Evolutionary conservation across 2,888 invertebrate species (phyloP), one percentile per base, ranked within the genome.

Genomic region (Fabriciana adippe): DNA sequence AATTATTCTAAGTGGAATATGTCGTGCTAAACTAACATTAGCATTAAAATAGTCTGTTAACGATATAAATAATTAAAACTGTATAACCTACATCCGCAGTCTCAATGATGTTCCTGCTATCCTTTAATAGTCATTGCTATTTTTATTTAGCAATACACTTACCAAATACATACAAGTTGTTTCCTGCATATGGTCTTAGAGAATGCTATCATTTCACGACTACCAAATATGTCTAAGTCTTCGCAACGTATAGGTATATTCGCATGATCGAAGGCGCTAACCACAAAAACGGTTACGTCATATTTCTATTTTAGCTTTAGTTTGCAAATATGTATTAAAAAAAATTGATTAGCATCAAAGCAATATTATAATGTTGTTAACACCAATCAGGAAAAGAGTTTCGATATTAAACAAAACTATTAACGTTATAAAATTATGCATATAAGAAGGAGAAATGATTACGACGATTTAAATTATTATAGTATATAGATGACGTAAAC

Each of bases 141-240:
- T 47, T 55, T 47, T 61, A 57, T 64, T 61, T 57, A 69, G 61
- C 57, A 62, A 64, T 63, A 31, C 13, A 50, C 69, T 64, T 48
- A 64, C 45, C 35, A 71, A 71, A 66, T 53, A 61, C 51, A 54
- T 45, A 66, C 54, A 53, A 48, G 45, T 63, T 54, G 54, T 60
- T 48, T 41, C n/a, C 56, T 56, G 31, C n/a, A 61, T 55, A 50
- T 61, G 60, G 66, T 50, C 18, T 66, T 50, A 48, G 55, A 66
- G 66, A 62, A 62, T 53, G 51, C 41, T 60, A 14, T 78, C 74
- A 74, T 71, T 69, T 68, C 70, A 71, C 73, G 75, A 70, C 26
- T 21, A 41, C 66, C 69, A 55, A 64, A 71, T 55, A 69, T 48
- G 55, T 61, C 53, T 55, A 54, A 53, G 16, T 66, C 35, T 50